phyloP scores from a whole-genome alignment of 2,113 vertebrate genomes.

The Puma concolor region DNA sequence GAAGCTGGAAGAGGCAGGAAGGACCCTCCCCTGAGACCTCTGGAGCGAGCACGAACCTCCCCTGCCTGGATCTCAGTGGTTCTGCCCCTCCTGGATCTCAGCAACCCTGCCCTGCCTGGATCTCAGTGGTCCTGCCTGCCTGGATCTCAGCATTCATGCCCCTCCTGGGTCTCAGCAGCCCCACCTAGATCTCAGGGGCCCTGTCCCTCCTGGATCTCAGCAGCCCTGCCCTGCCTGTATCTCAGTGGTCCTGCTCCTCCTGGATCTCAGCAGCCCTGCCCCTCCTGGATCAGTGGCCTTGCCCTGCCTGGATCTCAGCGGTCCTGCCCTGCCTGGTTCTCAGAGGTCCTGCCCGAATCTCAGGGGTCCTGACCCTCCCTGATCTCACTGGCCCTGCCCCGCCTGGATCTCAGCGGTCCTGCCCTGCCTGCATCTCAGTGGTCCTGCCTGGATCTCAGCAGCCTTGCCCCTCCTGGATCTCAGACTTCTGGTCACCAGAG shows the following conservation, averaged over 20 bases:
- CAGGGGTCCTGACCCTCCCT: too few species aligned
- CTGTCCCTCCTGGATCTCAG: neutral
- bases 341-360: too few species aligned
- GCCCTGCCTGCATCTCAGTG: neutral
- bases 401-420: neutral
- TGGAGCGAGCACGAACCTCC: neutral
- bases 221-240: rapidly evolving
- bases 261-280: rapidly evolving
- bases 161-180: neutral
- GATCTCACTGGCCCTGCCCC: too few species aligned
- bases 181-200: rapidly evolving
- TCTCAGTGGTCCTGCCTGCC: too few species aligned
- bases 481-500: neutral
- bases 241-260: rapidly evolving
- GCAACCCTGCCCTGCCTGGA: too few species aligned
- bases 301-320: neutral
- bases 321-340: too few species aligned
- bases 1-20: neutral
- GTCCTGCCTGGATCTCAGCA: neutral
- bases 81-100: too few species aligned
- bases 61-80: neutral
- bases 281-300: neutral
- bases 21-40: neutral
- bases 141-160: too few species aligned
- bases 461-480: neutral